Base-by-base conservation (phyloP, 2,888 invertebrate genomes). In the Pyrocoelia pectoralis region DNA sequence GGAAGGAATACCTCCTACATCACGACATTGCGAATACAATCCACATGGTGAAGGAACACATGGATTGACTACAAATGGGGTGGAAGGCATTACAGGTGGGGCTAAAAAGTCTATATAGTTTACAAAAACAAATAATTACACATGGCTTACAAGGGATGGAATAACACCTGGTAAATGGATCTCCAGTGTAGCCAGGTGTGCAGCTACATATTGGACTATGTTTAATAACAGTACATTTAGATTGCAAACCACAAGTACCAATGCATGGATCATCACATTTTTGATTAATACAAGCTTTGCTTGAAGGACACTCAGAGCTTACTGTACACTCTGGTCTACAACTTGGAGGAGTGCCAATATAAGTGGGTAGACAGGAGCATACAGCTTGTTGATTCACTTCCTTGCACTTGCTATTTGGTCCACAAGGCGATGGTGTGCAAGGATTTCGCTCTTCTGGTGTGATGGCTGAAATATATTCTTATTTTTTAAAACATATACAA, bases 41-140 rank as follows among this genome's bases (percentile, higher is more conserved):
- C 94, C 94, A 76, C 94, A 94, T 0, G 93, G 92, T 43, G 91
- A 89, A 18, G 92, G 92, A 55, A 88, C 76, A 76, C 93, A 93
- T 51, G 92, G 91, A 79, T 91, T 87, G 48, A 76, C 66, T 51
- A 74, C 76, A n/a, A 73, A 72, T 58, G 56, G 76, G 61, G 65
- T 74, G 60, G 74, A 74, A 15, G 80, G 76, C 68, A 83, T 82
- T 56, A 81, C 77, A 12, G 66, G 69, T 55, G 73, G 66, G 28
- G 77, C 75, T 55, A 14, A 13, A 50, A 50, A 15, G 29, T 3
- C 10, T 14, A n/a, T 4, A 40, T 15, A n/a, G n/a, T n/a, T n/a
- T n/a, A n/a, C n/a, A n/a, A n/a, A n/a, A 38, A 1, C n/a, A 33
- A n/a, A 28, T n/a, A 12, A n/a, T 14, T 52, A 4, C 56, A 24